phyloP scores from a whole-genome alignment of 1,140 invertebrate species.

The Riptortus pedestris region DNA sequence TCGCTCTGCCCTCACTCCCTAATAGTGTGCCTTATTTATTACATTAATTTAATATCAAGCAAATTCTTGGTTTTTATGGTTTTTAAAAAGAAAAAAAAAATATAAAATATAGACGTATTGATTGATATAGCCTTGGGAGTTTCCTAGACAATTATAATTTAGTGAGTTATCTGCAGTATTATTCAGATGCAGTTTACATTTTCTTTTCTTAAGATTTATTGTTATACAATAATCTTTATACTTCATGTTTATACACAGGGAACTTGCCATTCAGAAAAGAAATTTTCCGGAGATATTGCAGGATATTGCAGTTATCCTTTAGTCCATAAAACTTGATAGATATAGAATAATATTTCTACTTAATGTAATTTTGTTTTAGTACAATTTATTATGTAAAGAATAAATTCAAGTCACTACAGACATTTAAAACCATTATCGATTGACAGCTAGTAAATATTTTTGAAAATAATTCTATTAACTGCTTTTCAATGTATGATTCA shows the following conservation, averaged over 20 bases:
- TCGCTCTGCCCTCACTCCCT: conserved; percentile 16
- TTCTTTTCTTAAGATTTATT: neutral
- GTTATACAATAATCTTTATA: neutral
- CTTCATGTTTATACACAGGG: neutral
- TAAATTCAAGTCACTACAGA: too few relatives aligned
- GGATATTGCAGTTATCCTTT: neutral
- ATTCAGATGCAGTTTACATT: neutral
- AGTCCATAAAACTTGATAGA: too few relatives aligned
- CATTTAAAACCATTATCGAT: too few relatives aligned
- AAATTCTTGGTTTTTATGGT: neutral
- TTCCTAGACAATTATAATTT: neutral
- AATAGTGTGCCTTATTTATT: conserved; percentile 19
- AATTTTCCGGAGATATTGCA: neutral
- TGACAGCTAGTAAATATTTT: too few relatives aligned
- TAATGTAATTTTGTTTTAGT: too few relatives aligned
- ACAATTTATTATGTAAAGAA: too few relatives aligned
- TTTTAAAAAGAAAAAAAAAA: neutral
- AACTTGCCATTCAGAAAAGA: neutral
- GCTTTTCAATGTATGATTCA: too few relatives aligned
- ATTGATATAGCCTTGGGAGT: neutral
- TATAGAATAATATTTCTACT: too few relatives aligned
- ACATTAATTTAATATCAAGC: conserved; percentile 8
- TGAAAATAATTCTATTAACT: too few relatives aligned
- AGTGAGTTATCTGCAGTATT: neutral
- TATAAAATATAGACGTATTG: too few relatives aligned